phyloP scores from a whole-genome alignment of 2,797 vertebrate species.

The Peromyscus attwateri region DNA sequence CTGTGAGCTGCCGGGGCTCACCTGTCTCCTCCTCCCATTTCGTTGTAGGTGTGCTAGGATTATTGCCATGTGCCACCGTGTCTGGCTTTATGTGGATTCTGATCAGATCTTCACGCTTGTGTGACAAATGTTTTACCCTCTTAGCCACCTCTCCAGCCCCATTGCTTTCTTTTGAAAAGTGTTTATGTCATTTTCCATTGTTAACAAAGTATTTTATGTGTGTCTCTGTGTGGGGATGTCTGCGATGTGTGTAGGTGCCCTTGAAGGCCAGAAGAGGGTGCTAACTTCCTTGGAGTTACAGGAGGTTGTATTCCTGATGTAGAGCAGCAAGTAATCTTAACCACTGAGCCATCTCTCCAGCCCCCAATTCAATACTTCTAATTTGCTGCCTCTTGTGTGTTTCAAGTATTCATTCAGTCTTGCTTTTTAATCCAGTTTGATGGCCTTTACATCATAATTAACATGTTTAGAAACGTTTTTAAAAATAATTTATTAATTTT shows the following conservation, averaged over 20 bases:
- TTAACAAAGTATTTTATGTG: neutral
- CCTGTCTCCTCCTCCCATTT: neutral
- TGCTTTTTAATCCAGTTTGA: slow-evolving; percentile 14
- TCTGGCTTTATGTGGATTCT: neutral
- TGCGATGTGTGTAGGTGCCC: neutral
- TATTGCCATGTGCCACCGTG: neutral
- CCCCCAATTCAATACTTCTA: neutral
- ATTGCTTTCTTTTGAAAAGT: neutral
- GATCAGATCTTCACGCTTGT: neutral
- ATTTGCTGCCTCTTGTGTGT: slow-evolving; percentile 25
- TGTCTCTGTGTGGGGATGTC: neutral
- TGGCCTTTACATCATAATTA: slow-evolving; percentile 21
- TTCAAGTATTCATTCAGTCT: slow-evolving; percentile 7
- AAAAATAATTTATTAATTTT: neutral
- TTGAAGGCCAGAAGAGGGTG: neutral
- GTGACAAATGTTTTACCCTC: neutral
- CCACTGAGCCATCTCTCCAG: neutral
- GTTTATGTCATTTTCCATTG: neutral
- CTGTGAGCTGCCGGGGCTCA: neutral
- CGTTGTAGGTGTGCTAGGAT: neutral
- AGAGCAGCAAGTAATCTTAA: neutral
- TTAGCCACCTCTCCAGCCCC: neutral
- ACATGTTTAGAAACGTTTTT: neutral
- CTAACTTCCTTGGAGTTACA: no score
- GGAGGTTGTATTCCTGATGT: no score